Percentiles rank a stretch among this genome's conserved stretches.
Evolutionary conservation across 2,797 vertebrate species (phyloP).

Genomic region (Pseudochromis fuscus): DNA sequence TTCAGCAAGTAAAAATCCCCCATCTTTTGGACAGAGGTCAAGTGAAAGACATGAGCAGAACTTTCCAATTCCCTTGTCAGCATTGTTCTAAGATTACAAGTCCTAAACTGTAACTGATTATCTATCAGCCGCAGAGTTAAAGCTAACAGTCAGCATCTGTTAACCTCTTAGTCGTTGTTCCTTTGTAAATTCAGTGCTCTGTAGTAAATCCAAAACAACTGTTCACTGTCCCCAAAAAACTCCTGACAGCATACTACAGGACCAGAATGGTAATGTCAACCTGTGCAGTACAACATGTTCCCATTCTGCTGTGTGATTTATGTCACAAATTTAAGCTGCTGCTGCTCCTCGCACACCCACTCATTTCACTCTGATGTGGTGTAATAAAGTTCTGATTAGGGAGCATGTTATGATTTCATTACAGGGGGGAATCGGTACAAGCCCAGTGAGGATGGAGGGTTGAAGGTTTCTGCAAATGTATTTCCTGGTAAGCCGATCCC

Average conservation of each 20-base stretch:
- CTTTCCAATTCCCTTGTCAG: not conserved
- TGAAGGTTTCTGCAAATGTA: slow-evolving; percentile 49
- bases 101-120: too few species aligned
- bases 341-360: slow-evolving; percentile 14
- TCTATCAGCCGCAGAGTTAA: too few species aligned
- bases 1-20: not conserved
- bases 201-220: not conserved
- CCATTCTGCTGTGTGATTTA: slow-evolving; percentile 15
- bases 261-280: slow-evolving; percentile 4
- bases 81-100: not conserved
- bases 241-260: not conserved
- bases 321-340: slow-evolving; percentile 18
- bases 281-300: slow-evolving; percentile 13
- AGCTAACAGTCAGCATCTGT: not conserved
- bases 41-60: not conserved
- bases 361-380: slow-evolving; percentile 44
- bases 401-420: slow-evolving; percentile 72
- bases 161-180: not conserved
- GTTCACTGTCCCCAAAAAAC: not conserved
- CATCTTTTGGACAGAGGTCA: not conserved
- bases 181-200: not conserved
- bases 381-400: slow-evolving; percentile 72
- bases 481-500: slow-evolving; percentile 54
- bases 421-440: slow-evolving; percentile 49
- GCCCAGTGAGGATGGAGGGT: slow-evolving; percentile 33